Conservation (phyloP, 35 echinoderm and acorn worm genomes). For the Apostichopus californicus region DNA sequence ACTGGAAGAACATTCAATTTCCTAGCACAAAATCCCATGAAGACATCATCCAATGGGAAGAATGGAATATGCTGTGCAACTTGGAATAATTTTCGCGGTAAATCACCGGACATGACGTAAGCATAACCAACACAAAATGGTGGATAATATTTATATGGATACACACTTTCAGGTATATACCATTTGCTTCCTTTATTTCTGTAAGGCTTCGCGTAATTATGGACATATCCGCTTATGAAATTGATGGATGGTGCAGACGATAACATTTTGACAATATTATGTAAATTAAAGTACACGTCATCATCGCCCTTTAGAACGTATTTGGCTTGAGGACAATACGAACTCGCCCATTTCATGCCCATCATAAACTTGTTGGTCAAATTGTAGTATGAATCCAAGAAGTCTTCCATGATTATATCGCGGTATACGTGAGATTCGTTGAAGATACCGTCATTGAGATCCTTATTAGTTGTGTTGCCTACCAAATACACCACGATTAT, state of each 20-base stretch:
- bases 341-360: conserved; percentile 83
- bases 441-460: background rate
- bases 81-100: conserved; percentile 15
- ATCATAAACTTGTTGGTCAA: conserved; percentile 82
- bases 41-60: conserved; percentile 44
- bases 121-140: conserved; percentile 70
- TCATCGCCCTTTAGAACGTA: conserved; percentile 86
- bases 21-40: conserved; percentile 8
- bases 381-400: conserved; percentile 80
- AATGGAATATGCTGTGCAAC: conserved; percentile 16
- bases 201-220: conserved; percentile 52
- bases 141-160: conserved; percentile 67
- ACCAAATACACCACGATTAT: conserved; percentile 47
- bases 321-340: conserved; percentile 61
- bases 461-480: background rate
- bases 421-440: conserved; percentile 45
- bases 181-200: conserved; percentile 67
- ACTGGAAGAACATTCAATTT: conserved; percentile 1
- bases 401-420: conserved; percentile 88
- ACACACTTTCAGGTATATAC: conserved; percentile 61
- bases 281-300: conserved; percentile 69
- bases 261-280: conserved; percentile 54
- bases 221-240: conserved; percentile 51
- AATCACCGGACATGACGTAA: conserved; percentile 86
- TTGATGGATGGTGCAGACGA: background rate